phyloP scores from a whole-genome alignment of 2,113 vertebrate species.

The Strix aluco region DNA sequence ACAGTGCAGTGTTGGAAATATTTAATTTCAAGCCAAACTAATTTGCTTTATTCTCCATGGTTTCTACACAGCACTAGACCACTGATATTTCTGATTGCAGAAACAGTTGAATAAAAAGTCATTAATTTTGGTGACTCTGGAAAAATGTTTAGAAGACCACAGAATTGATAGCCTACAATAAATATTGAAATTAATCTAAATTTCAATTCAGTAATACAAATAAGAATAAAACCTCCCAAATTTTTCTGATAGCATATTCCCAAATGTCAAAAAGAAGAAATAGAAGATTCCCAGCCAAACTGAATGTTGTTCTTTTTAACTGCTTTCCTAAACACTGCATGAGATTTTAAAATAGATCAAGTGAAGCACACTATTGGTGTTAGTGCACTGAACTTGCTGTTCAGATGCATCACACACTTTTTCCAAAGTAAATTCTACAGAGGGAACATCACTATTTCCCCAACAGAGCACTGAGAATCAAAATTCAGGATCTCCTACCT shows the following conservation, averaged over 20 bases:
- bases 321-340: not conserved
- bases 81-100: not conserved
- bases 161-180: not conserved
- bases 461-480: not conserved
- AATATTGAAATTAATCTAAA: not conserved
- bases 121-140: not conserved
- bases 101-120: not conserved
- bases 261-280: not conserved
- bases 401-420: not conserved
- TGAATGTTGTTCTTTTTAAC: not conserved
- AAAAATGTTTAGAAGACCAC: not conserved
- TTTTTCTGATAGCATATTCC: not conserved
- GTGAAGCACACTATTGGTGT: not conserved
- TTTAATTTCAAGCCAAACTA: not conserved
- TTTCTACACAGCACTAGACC: not conserved
- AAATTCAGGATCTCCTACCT: slow-evolving; percentile 79
- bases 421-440: not conserved
- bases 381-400: not conserved
- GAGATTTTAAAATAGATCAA: not conserved
- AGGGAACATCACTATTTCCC: not conserved
- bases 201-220: not conserved
- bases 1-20: not conserved
- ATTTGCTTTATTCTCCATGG: not conserved
- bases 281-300: not conserved
- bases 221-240: not conserved